Base-by-base conservation (phyloP, 1,140 invertebrate genomes). In the Plodia interpunctella region DNA sequence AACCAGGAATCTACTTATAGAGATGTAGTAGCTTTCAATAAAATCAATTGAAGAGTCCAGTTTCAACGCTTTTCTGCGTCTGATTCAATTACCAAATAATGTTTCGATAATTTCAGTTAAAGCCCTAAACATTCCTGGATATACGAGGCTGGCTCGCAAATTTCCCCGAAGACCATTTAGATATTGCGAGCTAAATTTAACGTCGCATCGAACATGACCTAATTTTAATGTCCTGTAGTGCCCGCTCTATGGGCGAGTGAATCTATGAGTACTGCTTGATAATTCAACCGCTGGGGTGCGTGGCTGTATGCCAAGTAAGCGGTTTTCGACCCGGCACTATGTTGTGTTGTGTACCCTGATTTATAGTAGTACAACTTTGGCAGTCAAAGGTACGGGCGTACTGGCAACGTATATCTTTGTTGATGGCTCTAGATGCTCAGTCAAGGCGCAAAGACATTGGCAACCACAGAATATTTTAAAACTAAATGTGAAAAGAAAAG, bases 271-370 rank as follows among this genome's bases (percentile, higher is more conserved):
- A 28, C 44, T 44, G 18, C 53, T 60, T 57, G 65, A 63, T 66
- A 63, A 63, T 66, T 65, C 59, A 59, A 65, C 62, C 63, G 63
- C 65, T 56, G 55, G 60, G 60, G 65, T 66, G 63, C 68, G 63
- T 71, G 75, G 75, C 75, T 55, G 55, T 17, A 11, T 71, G 75
- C 75, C 75, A 78, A 74, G 57, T 32, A 20, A 55, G 62, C 68
- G 61, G 67, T 64, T 68, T 64, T 55, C 66, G 21, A 63, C 55
- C 62, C 60, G 60, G 30, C 61, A 59, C 64, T 67, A 67, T 60
- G 63, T 62, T 60, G 63, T 62, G 51, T 57, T 67, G 66, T 60
- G 52, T 63, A 38, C 60, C 49, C 55, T 72, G 72, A 72, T 75
- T 75, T 72, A 72, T 66, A 55, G 54, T 9, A 17, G 58, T 32